Evolutionary conservation across 2,797 vertebrate species (phyloP), one percentile per base, ranked within the genome.

Genomic region (Kryptolebias ocellatus): DNA sequence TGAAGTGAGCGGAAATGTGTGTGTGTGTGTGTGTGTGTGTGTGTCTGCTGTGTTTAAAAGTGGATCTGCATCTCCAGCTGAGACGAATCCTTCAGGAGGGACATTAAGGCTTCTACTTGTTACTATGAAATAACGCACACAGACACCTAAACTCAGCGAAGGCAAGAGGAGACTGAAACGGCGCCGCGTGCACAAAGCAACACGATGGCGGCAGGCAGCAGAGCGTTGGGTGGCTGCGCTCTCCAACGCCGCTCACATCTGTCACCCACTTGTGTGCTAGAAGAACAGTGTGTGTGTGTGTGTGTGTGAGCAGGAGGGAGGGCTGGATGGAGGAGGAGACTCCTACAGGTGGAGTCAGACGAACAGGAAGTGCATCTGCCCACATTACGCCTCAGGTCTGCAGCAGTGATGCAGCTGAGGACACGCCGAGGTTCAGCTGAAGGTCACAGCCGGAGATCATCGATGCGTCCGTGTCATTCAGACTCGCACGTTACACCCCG

Each of bases 261-360:
- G 87, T 89, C 87, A 88, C 81, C 80, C 82, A 83, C 84, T 90
- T 85, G 89, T 83, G 76, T 69, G 64, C 66, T 68, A 79, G 72
- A 77, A 61, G 59, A 45, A 34, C 31, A 46, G 59, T 53, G 34
- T 49, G 58, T 61, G 74, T 42, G 61, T 53, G 74, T 42, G 72
- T 59, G 77, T 63, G 68, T 49, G 49, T 67, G 67, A 76, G 54
- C 81, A 61, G 54, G 52, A 66, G 65, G 55, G 72, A 50, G 60
- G 53, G 64, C 55, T 52, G 67, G 71, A 72, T 65, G 72, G 80
- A 81, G 34, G 76, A 68, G 72, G 69, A 69, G 73, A 79, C 53
- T 57, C 60, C 75, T 42, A 47, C 29, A 20, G 72, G 57, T 70
- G 69, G 72, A 77, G 74, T 79, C 57, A 47, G 16, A 69, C 31